Conservation (phyloP, 64 coral and sea anemone genomes). For the Montipora foliosa region DNA sequence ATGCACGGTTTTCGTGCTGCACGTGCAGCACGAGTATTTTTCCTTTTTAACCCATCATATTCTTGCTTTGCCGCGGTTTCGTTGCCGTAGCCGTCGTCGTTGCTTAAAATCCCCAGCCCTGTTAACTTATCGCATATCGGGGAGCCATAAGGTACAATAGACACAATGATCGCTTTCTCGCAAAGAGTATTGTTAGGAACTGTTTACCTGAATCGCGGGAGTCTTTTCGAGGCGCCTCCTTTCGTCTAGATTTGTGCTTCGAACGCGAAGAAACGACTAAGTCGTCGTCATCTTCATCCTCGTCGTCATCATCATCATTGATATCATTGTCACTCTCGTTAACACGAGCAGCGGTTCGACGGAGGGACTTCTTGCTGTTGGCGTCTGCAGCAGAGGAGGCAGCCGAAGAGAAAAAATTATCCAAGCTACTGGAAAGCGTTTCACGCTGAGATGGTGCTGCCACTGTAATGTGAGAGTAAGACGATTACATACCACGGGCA, state of each 20-base stretch:
- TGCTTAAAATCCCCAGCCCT: no score
- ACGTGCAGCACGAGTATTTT: no score
- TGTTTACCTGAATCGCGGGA: constrained; percentile 4
- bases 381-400: neutral
- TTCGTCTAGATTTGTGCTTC: constrained; percentile 1
- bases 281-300: constrained; percentile 38
- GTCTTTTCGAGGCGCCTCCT: neutral
- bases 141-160: no score
- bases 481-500: neutral
- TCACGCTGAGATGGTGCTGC: constrained; percentile 6
- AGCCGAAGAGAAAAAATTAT: constrained; percentile 49
- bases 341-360: neutral
- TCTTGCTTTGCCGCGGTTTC: no score
- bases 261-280: constrained; percentile 16
- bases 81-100: no score
- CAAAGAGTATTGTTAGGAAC: no score
- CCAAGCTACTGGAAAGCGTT: constrained; percentile 5
- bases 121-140: no score
- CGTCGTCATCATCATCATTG: constrained; percentile 18
- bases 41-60: no score
- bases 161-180: no score
- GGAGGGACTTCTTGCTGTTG: constrained; percentile 31
- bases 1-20: no score
- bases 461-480: neutral
- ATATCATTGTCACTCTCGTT: constrained; percentile 18